These are phyloP conservation scores for Spea multiplicata DNA, from an alignment of 2,113 vertebrate species.

Conservation along the genomic window DNA sequence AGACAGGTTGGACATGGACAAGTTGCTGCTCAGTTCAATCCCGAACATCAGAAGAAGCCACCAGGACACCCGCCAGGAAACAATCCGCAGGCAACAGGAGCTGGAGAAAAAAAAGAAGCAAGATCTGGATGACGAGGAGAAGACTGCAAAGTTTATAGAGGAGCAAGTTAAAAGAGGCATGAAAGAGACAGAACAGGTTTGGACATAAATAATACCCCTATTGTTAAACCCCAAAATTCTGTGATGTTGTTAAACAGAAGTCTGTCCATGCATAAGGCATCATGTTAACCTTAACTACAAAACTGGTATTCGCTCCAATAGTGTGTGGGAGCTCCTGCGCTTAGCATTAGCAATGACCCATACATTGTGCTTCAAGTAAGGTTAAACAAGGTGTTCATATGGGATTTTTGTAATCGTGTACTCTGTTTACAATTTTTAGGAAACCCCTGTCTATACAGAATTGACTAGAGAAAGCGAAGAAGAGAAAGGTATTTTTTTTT, in stretches of 20 bases:
- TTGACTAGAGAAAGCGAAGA: slow-evolving; percentile 88
- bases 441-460: slow-evolving; percentile 83
- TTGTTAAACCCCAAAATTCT: too few relatives aligned
- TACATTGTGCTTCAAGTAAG: neutral
- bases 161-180: slow-evolving; percentile 90
- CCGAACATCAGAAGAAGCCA: too few relatives aligned
- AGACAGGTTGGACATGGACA: too few relatives aligned
- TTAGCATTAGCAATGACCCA: too few relatives aligned
- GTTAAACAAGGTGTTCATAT: neutral
- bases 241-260: too few relatives aligned
- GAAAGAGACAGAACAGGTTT: slow-evolving; percentile 78
- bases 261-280: too few relatives aligned
- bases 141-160: slow-evolving; percentile 90
- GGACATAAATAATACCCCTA: too few relatives aligned
- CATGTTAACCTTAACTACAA: too few relatives aligned
- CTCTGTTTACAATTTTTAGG: slow-evolving; percentile 61
- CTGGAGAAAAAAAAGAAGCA: slow-evolving; percentile 93
- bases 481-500: slow-evolving; percentile 87
- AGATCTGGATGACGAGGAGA: slow-evolving; percentile 92
- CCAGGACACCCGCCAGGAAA: slow-evolving; percentile 65
- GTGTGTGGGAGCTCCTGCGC: too few relatives aligned
- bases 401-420: neutral
- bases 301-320: too few relatives aligned
- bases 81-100: slow-evolving; percentile 89
- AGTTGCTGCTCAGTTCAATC: too few relatives aligned